Conservation (phyloP, 2,888 invertebrate species). For the Congeria kusceri region DNA sequence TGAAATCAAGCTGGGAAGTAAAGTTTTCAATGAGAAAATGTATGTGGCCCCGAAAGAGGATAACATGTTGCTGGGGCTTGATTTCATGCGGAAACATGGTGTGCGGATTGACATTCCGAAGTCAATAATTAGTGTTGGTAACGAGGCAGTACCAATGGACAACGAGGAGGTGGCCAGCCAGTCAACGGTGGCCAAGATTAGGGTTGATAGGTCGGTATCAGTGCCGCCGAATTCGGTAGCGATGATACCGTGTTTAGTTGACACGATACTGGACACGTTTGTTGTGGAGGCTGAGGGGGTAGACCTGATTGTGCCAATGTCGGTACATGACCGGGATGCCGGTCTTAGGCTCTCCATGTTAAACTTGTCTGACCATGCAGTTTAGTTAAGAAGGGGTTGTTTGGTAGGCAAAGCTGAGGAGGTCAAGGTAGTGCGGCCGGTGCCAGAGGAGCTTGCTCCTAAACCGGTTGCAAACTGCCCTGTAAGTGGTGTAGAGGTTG, state of each 20-base stretch:
- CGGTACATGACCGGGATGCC: not conserved
- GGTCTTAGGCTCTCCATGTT: not conserved
- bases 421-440: not conserved
- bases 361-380: not conserved
- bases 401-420: not conserved
- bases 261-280: not conserved
- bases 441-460: too few species aligned
- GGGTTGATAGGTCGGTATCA: not conserved
- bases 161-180: not conserved
- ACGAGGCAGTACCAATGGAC: not conserved
- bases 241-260: not conserved
- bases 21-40: not conserved
- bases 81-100: conserved; percentile 1
- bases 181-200: not conserved
- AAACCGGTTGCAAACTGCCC: too few species aligned
- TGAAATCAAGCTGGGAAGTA: not conserved
- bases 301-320: not conserved
- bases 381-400: not conserved
- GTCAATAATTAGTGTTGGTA: not conserved
- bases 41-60: conserved; percentile 11
- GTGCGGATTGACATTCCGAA: not conserved
- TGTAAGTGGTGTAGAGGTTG: too few species aligned
- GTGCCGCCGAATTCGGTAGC: not conserved
- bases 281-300: not conserved
- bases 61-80: conserved; percentile 12